phyloP scores from a whole-genome alignment of 1,140 invertebrate genomes.

The Meteorus sp. region DNA sequence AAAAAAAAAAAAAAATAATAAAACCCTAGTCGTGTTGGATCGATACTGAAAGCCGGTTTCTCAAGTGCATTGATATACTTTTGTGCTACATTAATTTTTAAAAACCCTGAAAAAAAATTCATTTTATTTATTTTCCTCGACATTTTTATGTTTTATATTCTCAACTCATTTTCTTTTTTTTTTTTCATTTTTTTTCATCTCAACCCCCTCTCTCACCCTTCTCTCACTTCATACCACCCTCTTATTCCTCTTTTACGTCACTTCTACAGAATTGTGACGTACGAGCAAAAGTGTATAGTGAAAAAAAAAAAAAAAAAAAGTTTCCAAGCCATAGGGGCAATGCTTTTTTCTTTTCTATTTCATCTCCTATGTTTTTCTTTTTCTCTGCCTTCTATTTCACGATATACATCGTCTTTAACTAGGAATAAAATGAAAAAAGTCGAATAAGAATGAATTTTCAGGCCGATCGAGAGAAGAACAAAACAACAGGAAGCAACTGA shows the following conservation, averaged over 20 bases:
- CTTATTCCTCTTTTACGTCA: neutral
- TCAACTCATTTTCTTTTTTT: slow-evolving; percentile 6
- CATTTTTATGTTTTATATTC: neutral
- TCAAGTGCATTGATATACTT: slow-evolving; percentile 4
- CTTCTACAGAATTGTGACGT: neutral
- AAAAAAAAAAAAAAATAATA: neutral
- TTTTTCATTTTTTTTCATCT: neutral
- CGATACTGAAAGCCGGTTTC: slow-evolving; percentile 21
- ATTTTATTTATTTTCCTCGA: neutral
- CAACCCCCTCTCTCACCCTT: neutral
- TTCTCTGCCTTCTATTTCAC: too few relatives aligned
- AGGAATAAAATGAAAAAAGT: too few relatives aligned
- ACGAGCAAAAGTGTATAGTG: neutral
- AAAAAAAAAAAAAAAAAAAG: neutral
- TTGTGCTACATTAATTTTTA: neutral
- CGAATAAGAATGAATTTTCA: too few relatives aligned
- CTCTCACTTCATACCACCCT: neutral
- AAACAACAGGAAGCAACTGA: slow-evolving; percentile 18
- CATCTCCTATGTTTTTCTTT: too few relatives aligned
- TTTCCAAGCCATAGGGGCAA: slow-evolving; percentile 6
- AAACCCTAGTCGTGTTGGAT: too few relatives aligned
- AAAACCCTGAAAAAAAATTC: neutral
- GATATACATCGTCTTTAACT: too few relatives aligned
- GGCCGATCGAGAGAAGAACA: slow-evolving; percentile 10
- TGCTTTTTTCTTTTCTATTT: neutral